phyloP scores from a whole-genome alignment of 2,113 vertebrate genomes.

The Neomonachus schauinslandi region DNA sequence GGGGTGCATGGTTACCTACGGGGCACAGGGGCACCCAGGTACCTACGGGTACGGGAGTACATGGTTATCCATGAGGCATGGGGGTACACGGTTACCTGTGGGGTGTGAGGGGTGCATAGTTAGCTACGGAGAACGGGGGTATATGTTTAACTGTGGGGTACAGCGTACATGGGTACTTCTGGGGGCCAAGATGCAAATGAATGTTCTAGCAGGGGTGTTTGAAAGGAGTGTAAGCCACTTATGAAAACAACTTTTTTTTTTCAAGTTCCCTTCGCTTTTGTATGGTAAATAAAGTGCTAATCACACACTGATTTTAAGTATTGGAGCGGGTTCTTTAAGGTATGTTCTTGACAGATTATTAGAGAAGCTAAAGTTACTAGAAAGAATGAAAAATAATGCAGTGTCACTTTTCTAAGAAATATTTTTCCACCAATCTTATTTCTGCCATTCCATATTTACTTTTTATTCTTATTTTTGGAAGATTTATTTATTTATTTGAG shows the following conservation, averaged over 20 bases:
- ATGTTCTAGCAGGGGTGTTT: neutral
- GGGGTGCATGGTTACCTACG: neutral
- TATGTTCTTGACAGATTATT: neutral
- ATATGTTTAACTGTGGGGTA: neutral
- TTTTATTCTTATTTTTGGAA: neutral
- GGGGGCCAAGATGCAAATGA: neutral
- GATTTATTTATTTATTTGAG: neutral
- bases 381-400: neutral
- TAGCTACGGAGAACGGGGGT: fast-evolving
- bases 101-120: too few species aligned
- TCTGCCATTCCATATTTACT: neutral
- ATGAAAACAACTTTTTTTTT: neutral
- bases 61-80: fast-evolving
- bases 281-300: neutral
- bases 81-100: neutral
- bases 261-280: neutral
- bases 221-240: neutral
- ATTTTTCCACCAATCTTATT: neutral
- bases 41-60: neutral
- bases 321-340: neutral
- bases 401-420: neutral
- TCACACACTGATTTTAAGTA: neutral
- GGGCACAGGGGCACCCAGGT: too few species aligned
- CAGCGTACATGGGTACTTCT: neutral
- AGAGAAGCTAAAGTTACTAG: neutral